Evolutionary conservation across 2,797 vertebrate species (phyloP).

Genomic region (Columba guinea): DNA sequence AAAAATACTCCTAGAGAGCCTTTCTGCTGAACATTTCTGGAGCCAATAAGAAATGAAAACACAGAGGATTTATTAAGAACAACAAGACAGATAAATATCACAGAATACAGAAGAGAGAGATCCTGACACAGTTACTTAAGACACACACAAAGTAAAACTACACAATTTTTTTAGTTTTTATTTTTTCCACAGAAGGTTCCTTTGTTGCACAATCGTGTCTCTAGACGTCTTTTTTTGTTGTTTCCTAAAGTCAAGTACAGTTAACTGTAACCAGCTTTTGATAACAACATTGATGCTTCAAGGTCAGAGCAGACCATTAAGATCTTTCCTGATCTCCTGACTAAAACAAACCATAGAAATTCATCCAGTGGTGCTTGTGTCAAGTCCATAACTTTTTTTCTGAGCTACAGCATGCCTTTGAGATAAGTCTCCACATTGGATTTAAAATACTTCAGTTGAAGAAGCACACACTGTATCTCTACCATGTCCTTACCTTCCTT

Average conservation of each 20-base stretch:
- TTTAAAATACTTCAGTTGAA: neutral
- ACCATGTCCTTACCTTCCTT: neutral
- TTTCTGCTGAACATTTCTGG: neutral
- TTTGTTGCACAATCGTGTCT: neutral
- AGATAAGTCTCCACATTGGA: neutral
- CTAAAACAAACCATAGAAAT: neutral
- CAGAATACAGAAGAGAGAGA: neutral
- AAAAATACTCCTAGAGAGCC: neutral
- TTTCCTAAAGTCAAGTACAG: neutral
- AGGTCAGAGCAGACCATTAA: neutral
- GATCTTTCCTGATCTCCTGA: neutral
- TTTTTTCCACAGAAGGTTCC: neutral
- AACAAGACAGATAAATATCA: neutral
- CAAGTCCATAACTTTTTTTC: neutral
- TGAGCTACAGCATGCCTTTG: neutral
- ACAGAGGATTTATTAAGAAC: neutral
- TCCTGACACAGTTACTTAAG: neutral
- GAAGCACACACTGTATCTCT: neutral
- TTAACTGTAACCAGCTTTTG: neutral
- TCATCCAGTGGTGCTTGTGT: neutral
- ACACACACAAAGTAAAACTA: neutral
- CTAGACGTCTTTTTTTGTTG: neutral
- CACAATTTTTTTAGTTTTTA: neutral
- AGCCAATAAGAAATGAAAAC: neutral
- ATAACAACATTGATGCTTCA: neutral